phyloP scores from a whole-genome alignment of 2,113 vertebrate genomes.

The Paratilapia polleni region DNA sequence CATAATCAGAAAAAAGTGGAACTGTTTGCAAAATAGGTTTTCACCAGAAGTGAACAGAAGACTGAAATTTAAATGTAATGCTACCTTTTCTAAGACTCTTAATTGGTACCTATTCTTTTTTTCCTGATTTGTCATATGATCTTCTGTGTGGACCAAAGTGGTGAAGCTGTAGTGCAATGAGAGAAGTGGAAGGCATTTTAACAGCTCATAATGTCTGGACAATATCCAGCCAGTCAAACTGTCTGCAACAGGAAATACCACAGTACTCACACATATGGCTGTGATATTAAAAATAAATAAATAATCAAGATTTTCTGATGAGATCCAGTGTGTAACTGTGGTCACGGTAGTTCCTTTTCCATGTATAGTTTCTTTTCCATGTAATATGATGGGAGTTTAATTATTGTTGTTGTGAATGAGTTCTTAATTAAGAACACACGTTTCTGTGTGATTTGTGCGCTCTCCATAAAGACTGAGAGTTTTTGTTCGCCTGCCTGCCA shows the following conservation, averaged over 20 bases:
- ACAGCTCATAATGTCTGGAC: conserved; percentile 52
- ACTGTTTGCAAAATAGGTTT: background rate
- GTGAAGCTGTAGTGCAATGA: background rate
- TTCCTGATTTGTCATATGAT: conserved; percentile 1
- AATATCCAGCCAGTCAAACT: conserved; percentile 71
- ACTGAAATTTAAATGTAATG: background rate
- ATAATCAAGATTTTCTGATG: conserved; percentile 42
- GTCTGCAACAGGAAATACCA: conserved; percentile 76
- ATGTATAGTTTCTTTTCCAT: conserved; percentile 20
- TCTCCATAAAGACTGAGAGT: conserved; percentile 44
- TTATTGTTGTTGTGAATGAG: conserved; percentile 46
- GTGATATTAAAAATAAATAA: conserved; percentile 62
- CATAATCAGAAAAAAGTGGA: background rate
- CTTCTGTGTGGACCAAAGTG: background rate
- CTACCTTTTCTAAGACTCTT: background rate
- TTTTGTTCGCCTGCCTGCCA: conserved; percentile 65
- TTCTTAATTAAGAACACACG: conserved; percentile 42
- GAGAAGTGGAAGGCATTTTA: conserved; percentile 18
- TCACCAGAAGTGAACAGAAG: background rate
- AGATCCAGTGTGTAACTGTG: conserved; percentile 26
- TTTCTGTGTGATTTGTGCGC: conserved; percentile 38
- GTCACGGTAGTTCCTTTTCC: conserved; percentile 36
- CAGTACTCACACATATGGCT: conserved; percentile 65
- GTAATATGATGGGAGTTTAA: conserved; percentile 40
- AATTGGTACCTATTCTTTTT: background rate